Evolutionary conservation across 2,888 invertebrate species (phyloP).

Genomic region (Liposcelis brunnea): DNA sequence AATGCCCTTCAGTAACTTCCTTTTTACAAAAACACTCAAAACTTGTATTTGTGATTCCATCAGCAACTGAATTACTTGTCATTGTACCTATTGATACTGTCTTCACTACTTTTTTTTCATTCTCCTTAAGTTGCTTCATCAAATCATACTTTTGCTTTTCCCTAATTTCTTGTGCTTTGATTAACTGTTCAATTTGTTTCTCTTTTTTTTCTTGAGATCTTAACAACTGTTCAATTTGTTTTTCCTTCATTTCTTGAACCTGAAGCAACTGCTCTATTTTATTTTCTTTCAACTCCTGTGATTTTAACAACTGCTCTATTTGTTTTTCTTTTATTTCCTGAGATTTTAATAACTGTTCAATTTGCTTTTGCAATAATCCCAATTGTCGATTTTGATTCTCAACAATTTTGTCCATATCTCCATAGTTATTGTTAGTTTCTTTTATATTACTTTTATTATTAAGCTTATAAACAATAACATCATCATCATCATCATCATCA

Average conservation of each 20-base stretch:
- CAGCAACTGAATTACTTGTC: not conserved
- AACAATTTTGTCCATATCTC: conserved; percentile 43
- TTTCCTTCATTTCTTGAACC: conserved; percentile 13
- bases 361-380: conserved; percentile 42
- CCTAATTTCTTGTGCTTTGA: too few species aligned
- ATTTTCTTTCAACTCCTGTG: too few species aligned
- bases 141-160: not conserved
- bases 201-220: too few species aligned
- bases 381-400: conserved; percentile 49
- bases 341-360: conserved; percentile 34
- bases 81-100: not conserved
- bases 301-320: not conserved
- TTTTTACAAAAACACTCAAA: too few species aligned
- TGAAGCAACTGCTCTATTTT: too few species aligned
- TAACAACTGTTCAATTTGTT: not conserved
- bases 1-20: too few species aligned
- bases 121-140: not conserved
- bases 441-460: too few species aligned
- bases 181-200: too few species aligned
- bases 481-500: too few species aligned
- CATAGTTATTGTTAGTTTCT: too few species aligned
- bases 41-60: conserved; percentile 1
- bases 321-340: conserved; percentile 13
- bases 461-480: too few species aligned
- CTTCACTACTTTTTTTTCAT: not conserved